Base-by-base conservation (phyloP, 2,888 invertebrate species). In the Sinotaia quadrata region DNA sequence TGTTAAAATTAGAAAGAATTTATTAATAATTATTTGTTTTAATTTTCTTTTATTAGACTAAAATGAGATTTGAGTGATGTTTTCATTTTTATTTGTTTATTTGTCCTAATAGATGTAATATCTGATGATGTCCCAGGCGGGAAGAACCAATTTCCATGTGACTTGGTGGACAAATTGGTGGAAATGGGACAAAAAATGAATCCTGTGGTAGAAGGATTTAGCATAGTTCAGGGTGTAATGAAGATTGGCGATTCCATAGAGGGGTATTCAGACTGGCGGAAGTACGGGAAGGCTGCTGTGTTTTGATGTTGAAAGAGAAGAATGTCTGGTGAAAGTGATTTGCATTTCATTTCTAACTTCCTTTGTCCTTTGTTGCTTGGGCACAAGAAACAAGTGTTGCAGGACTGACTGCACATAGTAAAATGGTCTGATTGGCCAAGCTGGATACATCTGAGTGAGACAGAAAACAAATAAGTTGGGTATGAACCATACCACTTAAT, bases 181-280 rank as follows among this genome's bases (percentile, higher is more conserved):
- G 68, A 57, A 4, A 74, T 74, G 65, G 80, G 81, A 18, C 81
- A 84, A 66, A 76, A 29, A 1, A 68, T 82, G 68, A 71, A 70
- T 54, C 60, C 63, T 10, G 65, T 71, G 7, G 58, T 72, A 0
- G 80, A 79, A 29, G 71, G 70, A 10, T 67, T 79, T 24, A 81
- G 77, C 67, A 63, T 68, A 15, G 81, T 84, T 2, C 80, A 78
- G 68, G 81, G 75, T 56, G 79, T 84, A 5, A 70, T 77, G 60
- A 83, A 83, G 66, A 73, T 78, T 18, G 82, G 81, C 58, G 81
- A 83, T 72, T 70, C 72, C 10, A 76, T 83, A 27, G 69, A 69
- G 24, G 81, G 81, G 4, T 72, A 77, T 24, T 74, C 82, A 0
- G 84, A 84, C 67, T 51, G 54, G 2, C 61, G 84, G 12, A 81